Evolutionary conservation across 1,140 invertebrate species (phyloP).

Genomic region (Drosophila neocordata): DNA sequence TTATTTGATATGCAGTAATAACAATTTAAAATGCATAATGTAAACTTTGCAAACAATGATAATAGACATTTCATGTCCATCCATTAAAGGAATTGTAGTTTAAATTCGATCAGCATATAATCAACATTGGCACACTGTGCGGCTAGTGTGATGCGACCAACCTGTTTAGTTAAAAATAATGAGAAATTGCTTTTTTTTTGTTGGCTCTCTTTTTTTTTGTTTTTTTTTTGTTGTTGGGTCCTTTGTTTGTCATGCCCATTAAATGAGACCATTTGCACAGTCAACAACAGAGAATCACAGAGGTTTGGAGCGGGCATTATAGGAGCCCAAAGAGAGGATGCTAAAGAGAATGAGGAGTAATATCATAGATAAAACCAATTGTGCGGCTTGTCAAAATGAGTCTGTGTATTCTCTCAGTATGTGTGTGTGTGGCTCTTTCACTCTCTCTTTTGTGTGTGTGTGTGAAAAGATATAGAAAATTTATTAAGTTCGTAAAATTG

Average conservation of each 20-base stretch:
- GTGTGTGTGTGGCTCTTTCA: conserved; percentile 15
- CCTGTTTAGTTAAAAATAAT: conserved; percentile 75
- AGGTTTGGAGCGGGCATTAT: no score
- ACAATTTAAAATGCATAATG: conserved; percentile 52
- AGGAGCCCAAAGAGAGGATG: not conserved
- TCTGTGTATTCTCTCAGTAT: conserved; percentile 8
- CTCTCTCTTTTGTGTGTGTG: conserved; percentile 15
- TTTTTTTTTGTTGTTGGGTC: conserved; percentile 20
- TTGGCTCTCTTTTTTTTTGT: conserved; percentile 13
- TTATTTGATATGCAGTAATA: conserved; percentile 43
- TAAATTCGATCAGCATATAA: conserved; percentile 35
- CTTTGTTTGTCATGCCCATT: conserved; percentile 60
- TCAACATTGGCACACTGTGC: conserved; percentile 52
- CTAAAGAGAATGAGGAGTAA: conserved; percentile 12
- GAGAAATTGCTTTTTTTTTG: conserved; percentile 62
- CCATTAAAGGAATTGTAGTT: not conserved
- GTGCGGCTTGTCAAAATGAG: conserved; percentile 70
- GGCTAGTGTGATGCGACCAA: conserved; percentile 25
- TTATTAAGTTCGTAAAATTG: conserved; percentile 79
- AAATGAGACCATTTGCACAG: conserved; percentile 64
- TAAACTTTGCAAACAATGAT: conserved; percentile 7
- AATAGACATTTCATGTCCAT: not conserved
- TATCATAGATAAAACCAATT: conserved; percentile 76
- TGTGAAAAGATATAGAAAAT: conserved; percentile 75
- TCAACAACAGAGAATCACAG: conserved; percentile 34